Evolutionary conservation across 2,797 vertebrate species (phyloP).

Genomic region (Lepidocolaptes lacrymiger): DNA sequence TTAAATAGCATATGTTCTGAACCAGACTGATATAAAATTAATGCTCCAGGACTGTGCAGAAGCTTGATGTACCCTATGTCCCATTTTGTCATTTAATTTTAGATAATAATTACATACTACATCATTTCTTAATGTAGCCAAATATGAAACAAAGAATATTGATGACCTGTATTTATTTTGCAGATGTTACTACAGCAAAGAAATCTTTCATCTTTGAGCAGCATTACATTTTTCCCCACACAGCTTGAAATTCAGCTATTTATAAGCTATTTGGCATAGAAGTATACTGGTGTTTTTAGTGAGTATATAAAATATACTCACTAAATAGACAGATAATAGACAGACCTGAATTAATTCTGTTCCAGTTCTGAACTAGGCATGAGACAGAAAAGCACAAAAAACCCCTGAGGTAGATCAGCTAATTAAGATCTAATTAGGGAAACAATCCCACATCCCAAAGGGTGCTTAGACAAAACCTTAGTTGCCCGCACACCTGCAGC

Average conservation of each 20-base stretch:
- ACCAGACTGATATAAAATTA: neutral
- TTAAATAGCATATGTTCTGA: neutral
- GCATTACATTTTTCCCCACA: neutral
- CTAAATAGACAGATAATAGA: too few species aligned
- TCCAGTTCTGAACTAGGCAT: neutral
- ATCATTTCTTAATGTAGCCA: constrained; percentile 43
- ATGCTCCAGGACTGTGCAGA: neutral
- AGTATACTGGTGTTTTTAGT: neutral
- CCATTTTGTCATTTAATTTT: constrained; percentile 56
- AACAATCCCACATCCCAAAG: neutral
- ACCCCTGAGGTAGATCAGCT: neutral
- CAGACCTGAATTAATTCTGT: neutral
- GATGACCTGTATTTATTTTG: constrained; percentile 36
- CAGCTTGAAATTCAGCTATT: neutral
- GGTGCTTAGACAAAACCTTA: neutral
- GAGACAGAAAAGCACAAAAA: neutral
- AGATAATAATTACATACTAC: constrained; percentile 52
- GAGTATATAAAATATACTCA: neutral
- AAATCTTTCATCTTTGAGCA: neutral
- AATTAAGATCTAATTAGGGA: neutral
- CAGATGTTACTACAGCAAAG: neutral
- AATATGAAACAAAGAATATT: constrained; percentile 45
- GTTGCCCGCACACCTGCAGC: neutral
- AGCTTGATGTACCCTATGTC: neutral
- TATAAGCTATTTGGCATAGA: neutral